phyloP scores from a whole-genome alignment of 1,140 invertebrate species.

The Arion vulgaris region DNA sequence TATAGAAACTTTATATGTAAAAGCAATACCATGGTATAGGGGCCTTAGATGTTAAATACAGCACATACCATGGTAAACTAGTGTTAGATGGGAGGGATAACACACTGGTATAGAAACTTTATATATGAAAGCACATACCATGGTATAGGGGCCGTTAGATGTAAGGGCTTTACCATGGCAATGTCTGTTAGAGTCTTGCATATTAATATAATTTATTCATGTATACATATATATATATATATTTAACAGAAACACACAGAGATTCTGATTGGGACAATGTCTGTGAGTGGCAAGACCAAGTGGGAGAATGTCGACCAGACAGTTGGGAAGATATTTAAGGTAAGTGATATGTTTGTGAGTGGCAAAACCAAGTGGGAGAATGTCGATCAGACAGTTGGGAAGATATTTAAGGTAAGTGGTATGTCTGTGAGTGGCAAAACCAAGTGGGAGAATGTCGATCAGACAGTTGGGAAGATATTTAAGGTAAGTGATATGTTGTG shows the following conservation, averaged over 20 bases:
- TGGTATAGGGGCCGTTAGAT: too few relatives aligned
- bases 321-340: slow-evolving; percentile 91
- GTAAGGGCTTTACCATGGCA: too few relatives aligned
- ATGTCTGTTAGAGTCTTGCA: too few relatives aligned
- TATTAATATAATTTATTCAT: too few relatives aligned
- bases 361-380: slow-evolving; percentile 96
- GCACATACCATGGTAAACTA: too few relatives aligned
- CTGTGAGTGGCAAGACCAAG: slow-evolving; percentile 91
- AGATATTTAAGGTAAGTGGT: slow-evolving; percentile 88
- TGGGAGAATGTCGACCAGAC: slow-evolving; percentile 95
- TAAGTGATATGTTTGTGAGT: slow-evolving; percentile 84
- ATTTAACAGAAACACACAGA: slow-evolving; percentile 71
- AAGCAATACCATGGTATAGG: too few relatives aligned
- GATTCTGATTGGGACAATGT: slow-evolving; percentile 87
- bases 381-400: slow-evolving; percentile 89
- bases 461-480: slow-evolving; percentile 89
- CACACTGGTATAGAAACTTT: too few relatives aligned
- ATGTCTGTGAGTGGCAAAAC: slow-evolving; percentile 93
- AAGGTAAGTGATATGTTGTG: slow-evolving; percentile 84
- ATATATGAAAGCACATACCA: too few relatives aligned
- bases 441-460: slow-evolving; percentile 94
- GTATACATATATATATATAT: too few relatives aligned
- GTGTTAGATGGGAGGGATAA: too few relatives aligned
- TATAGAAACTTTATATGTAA: too few relatives aligned
- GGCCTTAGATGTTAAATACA: too few relatives aligned